Base-by-base conservation (phyloP, 2,797 vertebrate species). In the Glossophaga mutica region DNA sequence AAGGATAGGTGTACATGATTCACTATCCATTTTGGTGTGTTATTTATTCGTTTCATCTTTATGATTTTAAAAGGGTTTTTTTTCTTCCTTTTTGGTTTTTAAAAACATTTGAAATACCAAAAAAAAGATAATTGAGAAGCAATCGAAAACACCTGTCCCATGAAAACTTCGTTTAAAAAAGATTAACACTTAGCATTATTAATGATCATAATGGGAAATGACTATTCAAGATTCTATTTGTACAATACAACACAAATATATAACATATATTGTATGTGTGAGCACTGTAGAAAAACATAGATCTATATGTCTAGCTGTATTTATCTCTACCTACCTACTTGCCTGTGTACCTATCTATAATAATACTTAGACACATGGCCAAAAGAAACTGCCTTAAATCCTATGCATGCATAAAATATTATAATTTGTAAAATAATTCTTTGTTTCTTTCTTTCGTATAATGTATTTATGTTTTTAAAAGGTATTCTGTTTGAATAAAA, bases 121-220 rank as follows among this genome's bases (percentile, higher is more conserved):
- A 18, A 82, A 18, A n/a, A 84, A 94, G 70, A 71, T 11, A 93
- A 39, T 12, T 90, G 71, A 12, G 22, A 96, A 94, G 89, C 44
- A 92, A 1, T 92, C 39, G 93, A 96, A 12, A 4, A 2, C 65
- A 39, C 74, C 52, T 15, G 16, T 94, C 87, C 67, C 96, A 59
- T 88, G 39, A 83, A 94, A 67, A 74, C 18, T 22, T 74, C 39
- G 19, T 6, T 95, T 97, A 84, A 87, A 97, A 95, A 88, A 15
- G 5, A 79, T 44, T 71, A 44, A 91, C 55, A 5, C 1, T 88
- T 81, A 95, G 12, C 9, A 92, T 14, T 93, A 85, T 52, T 94
- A 93, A 89, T 81, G 90, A 52, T 29, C 76, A n/a, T 46, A 78
- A 68, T 5, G 19, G n/a, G 92, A 97, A 92, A 87, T 32, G 79